Conservation (phyloP, 1,140 invertebrate species). For the Drosophila pallidifrons region DNA sequence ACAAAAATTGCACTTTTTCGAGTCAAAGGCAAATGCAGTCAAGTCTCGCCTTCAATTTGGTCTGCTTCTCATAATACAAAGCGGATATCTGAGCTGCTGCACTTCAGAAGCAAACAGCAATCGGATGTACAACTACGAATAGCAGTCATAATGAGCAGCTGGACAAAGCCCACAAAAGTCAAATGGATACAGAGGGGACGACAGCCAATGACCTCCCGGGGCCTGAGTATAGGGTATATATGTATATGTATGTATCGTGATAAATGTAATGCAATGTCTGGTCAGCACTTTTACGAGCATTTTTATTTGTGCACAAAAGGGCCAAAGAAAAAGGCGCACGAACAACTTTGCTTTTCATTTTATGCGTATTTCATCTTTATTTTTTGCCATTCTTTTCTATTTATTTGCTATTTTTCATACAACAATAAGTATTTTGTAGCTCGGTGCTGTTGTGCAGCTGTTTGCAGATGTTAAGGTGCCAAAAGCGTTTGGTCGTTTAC, state of each 20-base stretch:
- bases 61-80: not conserved
- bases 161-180: not conserved
- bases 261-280: slow-evolving; percentile 31
- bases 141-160: not conserved
- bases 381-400: slow-evolving; percentile 47
- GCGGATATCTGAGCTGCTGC: not conserved
- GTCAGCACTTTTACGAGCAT: slow-evolving; percentile 55
- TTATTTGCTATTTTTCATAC: slow-evolving; percentile 67
- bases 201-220: slow-evolving; percentile 4
- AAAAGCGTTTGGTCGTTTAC: slow-evolving; percentile 66
- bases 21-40: not conserved
- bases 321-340: not conserved
- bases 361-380: slow-evolving; percentile 38
- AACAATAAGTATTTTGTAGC: slow-evolving; percentile 70
- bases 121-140: not conserved
- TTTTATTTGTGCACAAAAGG: slow-evolving; percentile 41
- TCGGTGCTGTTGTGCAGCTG: slow-evolving; percentile 62
- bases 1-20: not conserved
- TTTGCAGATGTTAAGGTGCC: slow-evolving; percentile 75
- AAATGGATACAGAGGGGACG: not conserved
- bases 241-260: not conserved
- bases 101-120: not conserved
- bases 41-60: not conserved
- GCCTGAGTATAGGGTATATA: slow-evolving; percentile 6
- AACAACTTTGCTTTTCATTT: slow-evolving; percentile 49